phyloP scores from a whole-genome alignment of 23 tunicate genomes.

The Styela clava region DNA sequence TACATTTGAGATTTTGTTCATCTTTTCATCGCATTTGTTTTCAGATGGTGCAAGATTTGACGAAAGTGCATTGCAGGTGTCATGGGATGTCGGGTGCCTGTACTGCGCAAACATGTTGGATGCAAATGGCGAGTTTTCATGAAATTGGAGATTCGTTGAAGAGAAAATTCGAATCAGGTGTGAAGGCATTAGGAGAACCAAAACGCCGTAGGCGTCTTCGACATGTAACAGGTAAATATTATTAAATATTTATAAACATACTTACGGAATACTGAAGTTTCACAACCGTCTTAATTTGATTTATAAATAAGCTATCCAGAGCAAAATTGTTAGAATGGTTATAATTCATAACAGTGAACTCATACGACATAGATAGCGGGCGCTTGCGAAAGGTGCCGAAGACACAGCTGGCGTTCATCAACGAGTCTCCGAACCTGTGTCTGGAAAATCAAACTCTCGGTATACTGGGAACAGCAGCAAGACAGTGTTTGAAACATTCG shows the following conservation, averaged over 20 bases:
- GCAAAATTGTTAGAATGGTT: neutral
- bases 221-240: conserved; percentile 18
- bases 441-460: conserved; percentile 14
- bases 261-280: too few species aligned
- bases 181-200: neutral
- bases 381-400: conserved; percentile 42
- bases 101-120: conserved; percentile 29
- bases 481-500: conserved; percentile 34
- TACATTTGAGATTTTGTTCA: too few species aligned
- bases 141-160: conserved; percentile 20
- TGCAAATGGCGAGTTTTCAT: conserved; percentile 27
- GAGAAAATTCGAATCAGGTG: conserved; percentile 8
- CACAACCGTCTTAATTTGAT: too few species aligned
- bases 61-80: conserved; percentile 29
- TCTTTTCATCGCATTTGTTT: neutral
- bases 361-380: conserved; percentile 41
- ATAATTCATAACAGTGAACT: conserved; percentile 36
- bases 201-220: conserved; percentile 20
- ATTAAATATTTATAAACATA: too few species aligned
- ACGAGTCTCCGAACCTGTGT: conserved; percentile 42
- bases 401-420: conserved; percentile 30
- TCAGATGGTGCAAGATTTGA: conserved; percentile 21
- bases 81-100: conserved; percentile 33
- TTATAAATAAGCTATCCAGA: too few species aligned
- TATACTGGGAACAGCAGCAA: conserved; percentile 33